Evolutionary conservation across 2,888 invertebrate genomes (phyloP).

Genomic region (Drosophila anceps): DNA sequence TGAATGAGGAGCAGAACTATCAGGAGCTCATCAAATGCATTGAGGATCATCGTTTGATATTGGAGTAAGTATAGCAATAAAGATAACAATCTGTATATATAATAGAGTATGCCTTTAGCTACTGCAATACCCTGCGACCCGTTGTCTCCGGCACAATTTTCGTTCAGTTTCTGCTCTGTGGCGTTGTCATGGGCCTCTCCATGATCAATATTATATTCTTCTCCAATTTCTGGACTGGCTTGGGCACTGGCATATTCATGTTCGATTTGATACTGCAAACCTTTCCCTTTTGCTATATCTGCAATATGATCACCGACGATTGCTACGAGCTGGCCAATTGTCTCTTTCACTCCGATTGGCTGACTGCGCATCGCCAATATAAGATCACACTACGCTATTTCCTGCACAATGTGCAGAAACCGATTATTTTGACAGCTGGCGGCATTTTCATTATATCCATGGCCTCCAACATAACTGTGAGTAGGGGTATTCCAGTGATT

Average conservation of each 20-base stretch:
- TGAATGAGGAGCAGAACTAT: slow-evolving; percentile 37
- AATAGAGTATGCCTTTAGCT: slow-evolving; percentile 29
- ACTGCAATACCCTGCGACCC: slow-evolving; percentile 46
- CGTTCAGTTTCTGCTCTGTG: slow-evolving; percentile 58
- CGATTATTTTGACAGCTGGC: slow-evolving; percentile 59
- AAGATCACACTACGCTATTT: slow-evolving; percentile 48
- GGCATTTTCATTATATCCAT: slow-evolving; percentile 62
- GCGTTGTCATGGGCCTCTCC: slow-evolving; percentile 52
- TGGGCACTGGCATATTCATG: slow-evolving; percentile 40
- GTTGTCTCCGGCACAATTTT: slow-evolving; percentile 61
- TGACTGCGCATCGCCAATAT: slow-evolving; percentile 47
- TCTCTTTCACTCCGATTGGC: slow-evolving; percentile 68
- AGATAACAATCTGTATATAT: neutral
- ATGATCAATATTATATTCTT: slow-evolving; percentile 64
- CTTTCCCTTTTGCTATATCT: slow-evolving; percentile 68
- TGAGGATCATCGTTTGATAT: slow-evolving; percentile 51
- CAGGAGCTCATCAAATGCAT: slow-evolving; percentile 53
- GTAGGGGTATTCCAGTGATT: slow-evolving; percentile 7
- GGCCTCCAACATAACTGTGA: slow-evolving; percentile 60
- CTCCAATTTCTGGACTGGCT: slow-evolving; percentile 50
- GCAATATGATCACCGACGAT: slow-evolving; percentile 52
- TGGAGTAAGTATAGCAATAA: slow-evolving; percentile 36
- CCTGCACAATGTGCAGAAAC: slow-evolving; percentile 62
- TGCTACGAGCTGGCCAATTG: slow-evolving; percentile 41
- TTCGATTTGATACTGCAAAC: slow-evolving; percentile 49